Base-by-base conservation (phyloP, 1,140 invertebrate species). In the Saccostrea echinata region DNA sequence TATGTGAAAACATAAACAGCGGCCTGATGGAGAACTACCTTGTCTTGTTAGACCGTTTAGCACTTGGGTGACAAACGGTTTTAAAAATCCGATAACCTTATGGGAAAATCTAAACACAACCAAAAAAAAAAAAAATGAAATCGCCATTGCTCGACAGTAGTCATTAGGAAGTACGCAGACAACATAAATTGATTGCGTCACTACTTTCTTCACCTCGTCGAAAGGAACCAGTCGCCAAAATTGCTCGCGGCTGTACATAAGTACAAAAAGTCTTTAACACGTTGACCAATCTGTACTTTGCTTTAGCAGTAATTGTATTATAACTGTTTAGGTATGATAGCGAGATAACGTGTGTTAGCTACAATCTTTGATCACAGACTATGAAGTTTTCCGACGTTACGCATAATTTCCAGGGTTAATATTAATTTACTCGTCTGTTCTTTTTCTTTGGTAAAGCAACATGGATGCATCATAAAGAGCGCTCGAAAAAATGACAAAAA, bases 61-160 rank as follows among this genome's bases (percentile, higher is more conserved):
- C 81, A 83, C 81, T 83, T 24, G 11, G 81, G 81, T 83, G 81
- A 83, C 35, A 83, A 83, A 52, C 81, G 81, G 35, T 83, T 83
- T 83, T 51, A 51, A 53, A 51, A n/a, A 13, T 83, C 51, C 71
- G 71, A 33, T 52, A 53, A 83, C 51, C 51, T 83, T 43, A 53
- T 83, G 81, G 35, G 81, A 53, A 53, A 83, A 83, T 53, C 18
- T 83, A 4, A 51, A 18, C 81, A n/a, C 18, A 4, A 35, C 27
- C 13, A 12, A 76, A 76, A 30, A 24, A 68, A 13, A 30, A 33
- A 81, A 43, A 21, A 33, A 51, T 24, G 21, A 53, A 83, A 52
- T 52, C 81, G 35, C 35, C 81, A n/a, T 18, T 4, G 51, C 24
- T 52, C n/a, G 11, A 24, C 6, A 83, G 35, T 8, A 83, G 18